Evolutionary conservation across 1,140 invertebrate species (phyloP).

Genomic region (Zaprionus ornatus): DNA sequence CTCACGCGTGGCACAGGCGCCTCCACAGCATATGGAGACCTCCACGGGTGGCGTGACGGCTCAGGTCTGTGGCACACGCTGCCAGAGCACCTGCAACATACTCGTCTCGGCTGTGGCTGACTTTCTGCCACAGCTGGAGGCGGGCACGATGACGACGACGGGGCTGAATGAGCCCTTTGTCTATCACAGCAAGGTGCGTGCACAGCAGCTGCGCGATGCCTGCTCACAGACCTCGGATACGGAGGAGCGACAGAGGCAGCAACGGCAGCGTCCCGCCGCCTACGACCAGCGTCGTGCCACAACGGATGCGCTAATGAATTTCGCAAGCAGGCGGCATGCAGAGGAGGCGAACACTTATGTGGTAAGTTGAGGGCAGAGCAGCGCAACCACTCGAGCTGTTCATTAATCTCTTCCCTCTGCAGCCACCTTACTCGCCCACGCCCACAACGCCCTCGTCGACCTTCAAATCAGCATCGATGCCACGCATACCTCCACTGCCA

Average conservation of each 20-base stretch:
- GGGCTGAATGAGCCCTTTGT: constrained; percentile 63
- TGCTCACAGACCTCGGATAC: constrained; percentile 80
- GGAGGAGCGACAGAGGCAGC: constrained; percentile 62
- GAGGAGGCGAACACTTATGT: constrained; percentile 78
- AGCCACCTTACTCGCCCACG: constrained; percentile 69
- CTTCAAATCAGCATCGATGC: constrained; percentile 76
- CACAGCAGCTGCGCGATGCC: constrained; percentile 79
- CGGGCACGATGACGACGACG: neutral
- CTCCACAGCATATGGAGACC: neutral
- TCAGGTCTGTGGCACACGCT: constrained; percentile 83
- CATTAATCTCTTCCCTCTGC: neutral
- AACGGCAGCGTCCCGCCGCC: constrained; percentile 45
- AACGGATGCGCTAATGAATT: constrained; percentile 66
- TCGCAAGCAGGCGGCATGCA: constrained; percentile 61
- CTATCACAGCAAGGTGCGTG: constrained; percentile 71
- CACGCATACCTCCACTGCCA: constrained; percentile 62
- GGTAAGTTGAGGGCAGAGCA: constrained; percentile 42
- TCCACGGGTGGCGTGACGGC: constrained; percentile 41
- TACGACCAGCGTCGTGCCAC: constrained; percentile 78
- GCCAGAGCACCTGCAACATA: constrained; percentile 89
- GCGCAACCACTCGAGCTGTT: neutral
- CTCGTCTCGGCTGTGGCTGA: constrained; percentile 85
- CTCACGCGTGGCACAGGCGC: constrained; percentile 42
- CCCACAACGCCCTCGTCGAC: constrained; percentile 61
- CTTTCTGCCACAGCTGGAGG: constrained; percentile 59